These are phyloP conservation scores for Chondrilla cf. caribensis DNA, from an alignment of 37 sponge, comb jelly and placozoan species.

Conservation along the genomic window DNA sequence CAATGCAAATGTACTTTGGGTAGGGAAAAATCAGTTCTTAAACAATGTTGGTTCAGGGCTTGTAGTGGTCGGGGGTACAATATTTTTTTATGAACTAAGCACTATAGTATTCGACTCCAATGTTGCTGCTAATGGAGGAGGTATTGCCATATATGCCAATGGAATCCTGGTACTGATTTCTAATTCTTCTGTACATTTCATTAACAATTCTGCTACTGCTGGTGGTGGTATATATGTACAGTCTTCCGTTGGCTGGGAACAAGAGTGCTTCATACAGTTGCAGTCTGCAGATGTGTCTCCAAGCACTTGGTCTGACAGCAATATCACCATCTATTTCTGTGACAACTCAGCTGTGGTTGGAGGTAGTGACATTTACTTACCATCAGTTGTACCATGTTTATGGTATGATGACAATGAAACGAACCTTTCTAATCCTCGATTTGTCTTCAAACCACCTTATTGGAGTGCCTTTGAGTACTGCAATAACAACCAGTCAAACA, in stretches of 20 bases:
- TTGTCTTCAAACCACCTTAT: no score
- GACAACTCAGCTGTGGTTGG: neutral
- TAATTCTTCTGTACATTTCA: neutral
- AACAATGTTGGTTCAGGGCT: neutral
- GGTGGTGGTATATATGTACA: neutral
- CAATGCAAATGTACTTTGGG: neutral
- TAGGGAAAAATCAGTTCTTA: neutral
- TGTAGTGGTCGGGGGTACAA: neutral
- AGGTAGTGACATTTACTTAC: neutral
- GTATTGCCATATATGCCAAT: neutral
- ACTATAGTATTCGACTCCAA: neutral
- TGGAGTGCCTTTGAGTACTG: no score
- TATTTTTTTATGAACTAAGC: neutral
- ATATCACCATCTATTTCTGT: neutral
- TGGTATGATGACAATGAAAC: neutral
- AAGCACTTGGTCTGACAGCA: no score
- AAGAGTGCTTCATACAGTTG: no score
- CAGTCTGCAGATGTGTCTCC: no score
- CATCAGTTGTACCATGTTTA: neutral
- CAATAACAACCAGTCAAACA: no score
- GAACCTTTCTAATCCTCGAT: no score
- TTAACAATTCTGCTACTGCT: neutral
- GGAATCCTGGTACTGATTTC: neutral
- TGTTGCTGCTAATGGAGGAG: slow-evolving; percentile 2
- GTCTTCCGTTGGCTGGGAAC: neutral